Conservation (phyloP, 2,888 invertebrate genomes). For the Pimpla rufipes region DNA sequence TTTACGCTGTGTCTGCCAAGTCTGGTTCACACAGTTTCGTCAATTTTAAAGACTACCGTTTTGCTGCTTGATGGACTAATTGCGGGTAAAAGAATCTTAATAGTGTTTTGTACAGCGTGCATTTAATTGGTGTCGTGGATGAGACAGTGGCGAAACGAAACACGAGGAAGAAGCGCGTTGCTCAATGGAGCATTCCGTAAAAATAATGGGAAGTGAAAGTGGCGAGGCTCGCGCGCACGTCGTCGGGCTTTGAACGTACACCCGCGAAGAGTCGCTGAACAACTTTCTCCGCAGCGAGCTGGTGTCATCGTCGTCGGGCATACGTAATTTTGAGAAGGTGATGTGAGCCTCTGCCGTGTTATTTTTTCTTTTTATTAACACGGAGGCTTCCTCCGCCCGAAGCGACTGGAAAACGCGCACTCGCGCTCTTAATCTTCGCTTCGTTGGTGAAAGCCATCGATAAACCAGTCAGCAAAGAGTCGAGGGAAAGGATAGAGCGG, state of each 20-base stretch:
- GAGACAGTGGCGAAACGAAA: constrained; percentile 30
- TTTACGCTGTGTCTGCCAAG: too few species aligned
- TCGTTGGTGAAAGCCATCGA: constrained; percentile 63
- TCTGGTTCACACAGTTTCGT: background rate
- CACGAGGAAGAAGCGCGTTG: constrained; percentile 72
- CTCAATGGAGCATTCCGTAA: constrained; percentile 72
- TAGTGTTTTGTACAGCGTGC: background rate
- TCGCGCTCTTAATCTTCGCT: constrained; percentile 16
- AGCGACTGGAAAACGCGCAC: constrained; percentile 12
- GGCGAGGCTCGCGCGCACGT: constrained; percentile 57
- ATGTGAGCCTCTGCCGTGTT: constrained; percentile 6
- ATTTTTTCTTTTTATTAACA: background rate
- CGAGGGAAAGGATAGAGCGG: constrained; percentile 52
- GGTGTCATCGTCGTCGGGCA: constrained; percentile 70
- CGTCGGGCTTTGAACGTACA: constrained; percentile 60
- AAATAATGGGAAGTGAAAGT: constrained; percentile 81
- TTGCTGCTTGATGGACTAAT: background rate
- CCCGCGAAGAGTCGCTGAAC: constrained; percentile 73
- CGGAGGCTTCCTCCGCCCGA: constrained; percentile 29
- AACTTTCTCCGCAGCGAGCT: constrained; percentile 81
- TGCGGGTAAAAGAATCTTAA: background rate
- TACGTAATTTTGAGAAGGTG: constrained; percentile 74
- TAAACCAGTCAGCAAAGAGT: constrained; percentile 29
- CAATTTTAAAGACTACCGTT: background rate
- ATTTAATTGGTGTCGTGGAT: constrained; percentile 11